Conservation (phyloP, 1,140 invertebrate genomes). For the Pogonomyrmex californicus region DNA sequence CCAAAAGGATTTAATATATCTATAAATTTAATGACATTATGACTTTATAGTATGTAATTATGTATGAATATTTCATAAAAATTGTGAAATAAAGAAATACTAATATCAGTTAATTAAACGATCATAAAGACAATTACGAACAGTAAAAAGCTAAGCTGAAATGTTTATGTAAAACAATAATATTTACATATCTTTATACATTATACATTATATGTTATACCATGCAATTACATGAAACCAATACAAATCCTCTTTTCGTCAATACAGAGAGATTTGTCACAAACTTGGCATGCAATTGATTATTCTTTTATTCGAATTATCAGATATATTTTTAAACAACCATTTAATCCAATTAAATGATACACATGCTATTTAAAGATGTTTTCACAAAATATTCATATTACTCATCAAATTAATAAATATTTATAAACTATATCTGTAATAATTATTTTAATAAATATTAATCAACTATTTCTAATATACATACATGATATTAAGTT, state of each 20-base stretch:
- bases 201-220: constrained; percentile 69
- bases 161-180: no score
- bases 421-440: no score
- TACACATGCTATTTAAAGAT: not conserved
- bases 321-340: not conserved
- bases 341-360: not conserved
- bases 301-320: not conserved
- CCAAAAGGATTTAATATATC: no score
- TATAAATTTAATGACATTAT: no score
- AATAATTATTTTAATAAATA: no score
- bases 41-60: no score
- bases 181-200: constrained; percentile 34
- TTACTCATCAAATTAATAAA: not conserved
- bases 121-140: no score
- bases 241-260: constrained; percentile 52
- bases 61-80: no score
- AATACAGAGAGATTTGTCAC: not conserved
- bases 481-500: not conserved
- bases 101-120: no score
- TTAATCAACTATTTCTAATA: no score
- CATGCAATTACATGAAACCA: constrained; percentile 29
- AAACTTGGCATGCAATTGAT: not conserved
- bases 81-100: no score
- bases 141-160: no score
- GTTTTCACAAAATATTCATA: not conserved